A percentile compares a stretch with the other conserved stretches of the same genome.
Evolutionary conservation across 64 coral and sea anemone genomes (phyloP).

Genomic region (Catalaphyllia jardinei): DNA sequence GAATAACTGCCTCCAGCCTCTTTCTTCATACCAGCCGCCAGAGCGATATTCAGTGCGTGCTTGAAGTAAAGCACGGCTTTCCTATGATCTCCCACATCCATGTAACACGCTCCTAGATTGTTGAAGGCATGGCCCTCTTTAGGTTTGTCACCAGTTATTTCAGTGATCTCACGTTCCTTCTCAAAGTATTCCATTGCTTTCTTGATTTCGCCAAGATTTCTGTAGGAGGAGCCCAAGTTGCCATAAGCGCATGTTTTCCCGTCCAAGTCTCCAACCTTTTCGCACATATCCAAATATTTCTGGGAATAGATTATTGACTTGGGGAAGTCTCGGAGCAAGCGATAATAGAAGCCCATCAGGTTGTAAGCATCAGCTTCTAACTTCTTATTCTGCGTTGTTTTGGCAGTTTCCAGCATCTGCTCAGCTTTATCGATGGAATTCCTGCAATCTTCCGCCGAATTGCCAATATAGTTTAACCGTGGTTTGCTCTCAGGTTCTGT

Average conservation of each 20-base stretch:
- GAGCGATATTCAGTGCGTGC: not conserved
- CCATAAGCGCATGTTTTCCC: not conserved
- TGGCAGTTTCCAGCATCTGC: not conserved
- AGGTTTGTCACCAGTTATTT: not conserved
- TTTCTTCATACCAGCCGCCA: not conserved
- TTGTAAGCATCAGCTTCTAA: not conserved
- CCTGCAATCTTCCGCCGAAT: not conserved
- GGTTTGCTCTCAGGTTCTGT: not conserved
- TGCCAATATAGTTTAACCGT: not conserved
- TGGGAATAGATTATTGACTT: not conserved
- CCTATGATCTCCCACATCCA: slow-evolving; percentile 2
- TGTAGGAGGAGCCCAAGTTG: not conserved
- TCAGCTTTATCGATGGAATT: not conserved
- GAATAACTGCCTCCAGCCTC: not conserved
- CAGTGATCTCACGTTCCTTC: not conserved
- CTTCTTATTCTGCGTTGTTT: not conserved
- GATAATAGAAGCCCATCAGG: not conserved
- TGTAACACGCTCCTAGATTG: not conserved
- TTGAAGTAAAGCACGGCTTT: not conserved
- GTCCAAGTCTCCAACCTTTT: not conserved
- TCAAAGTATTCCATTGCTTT: slow-evolving; percentile 10
- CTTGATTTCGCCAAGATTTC: not conserved
- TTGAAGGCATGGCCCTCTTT: not conserved
- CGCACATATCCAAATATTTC: not conserved
- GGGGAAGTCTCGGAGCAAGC: slow-evolving; percentile 1